A percentile compares a stretch with the other conserved stretches of the same genome.
These are phyloP conservation scores for Sylvilagus bachmani DNA, from an alignment of 2,113 vertebrate species.

Conservation along the genomic window DNA sequence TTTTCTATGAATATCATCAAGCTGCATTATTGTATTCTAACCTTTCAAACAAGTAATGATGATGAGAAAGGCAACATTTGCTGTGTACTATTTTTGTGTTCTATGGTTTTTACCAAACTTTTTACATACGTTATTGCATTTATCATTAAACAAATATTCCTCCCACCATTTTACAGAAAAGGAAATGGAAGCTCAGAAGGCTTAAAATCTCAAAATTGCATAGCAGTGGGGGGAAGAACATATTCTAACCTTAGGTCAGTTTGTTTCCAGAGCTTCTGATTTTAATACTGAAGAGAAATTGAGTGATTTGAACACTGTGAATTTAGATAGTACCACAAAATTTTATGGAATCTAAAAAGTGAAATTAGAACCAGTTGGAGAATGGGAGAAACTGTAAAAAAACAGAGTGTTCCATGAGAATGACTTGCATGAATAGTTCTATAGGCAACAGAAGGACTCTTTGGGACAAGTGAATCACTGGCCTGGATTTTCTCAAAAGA, in stretches of 20 bases:
- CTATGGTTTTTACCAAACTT: background rate
- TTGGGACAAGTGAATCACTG: background rate
- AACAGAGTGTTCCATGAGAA: background rate
- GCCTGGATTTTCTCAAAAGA: background rate
- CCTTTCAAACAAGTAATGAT: background rate
- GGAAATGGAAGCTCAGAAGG: background rate
- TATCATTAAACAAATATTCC: background rate
- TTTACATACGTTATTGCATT: background rate
- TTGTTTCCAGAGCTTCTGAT: background rate
- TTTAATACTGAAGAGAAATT: background rate
- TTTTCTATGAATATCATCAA: too few relatives aligned
- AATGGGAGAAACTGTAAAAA: background rate
- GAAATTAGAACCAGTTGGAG: background rate
- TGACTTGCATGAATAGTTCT: background rate
- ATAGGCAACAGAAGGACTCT: background rate
- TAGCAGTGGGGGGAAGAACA: rapidly evolving
- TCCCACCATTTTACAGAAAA: background rate
- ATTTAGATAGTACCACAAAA: background rate
- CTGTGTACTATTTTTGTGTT: slow-evolving; percentile 14
- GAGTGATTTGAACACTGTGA: background rate
- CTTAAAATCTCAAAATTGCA: background rate
- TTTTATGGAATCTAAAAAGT: background rate
- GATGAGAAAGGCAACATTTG: background rate
- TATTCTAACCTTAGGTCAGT: background rate
- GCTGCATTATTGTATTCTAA: too few relatives aligned